These are phyloP conservation scores for Hucho hucho DNA, from an alignment of 2,113 vertebrate genomes.

Conservation along the genomic window DNA sequence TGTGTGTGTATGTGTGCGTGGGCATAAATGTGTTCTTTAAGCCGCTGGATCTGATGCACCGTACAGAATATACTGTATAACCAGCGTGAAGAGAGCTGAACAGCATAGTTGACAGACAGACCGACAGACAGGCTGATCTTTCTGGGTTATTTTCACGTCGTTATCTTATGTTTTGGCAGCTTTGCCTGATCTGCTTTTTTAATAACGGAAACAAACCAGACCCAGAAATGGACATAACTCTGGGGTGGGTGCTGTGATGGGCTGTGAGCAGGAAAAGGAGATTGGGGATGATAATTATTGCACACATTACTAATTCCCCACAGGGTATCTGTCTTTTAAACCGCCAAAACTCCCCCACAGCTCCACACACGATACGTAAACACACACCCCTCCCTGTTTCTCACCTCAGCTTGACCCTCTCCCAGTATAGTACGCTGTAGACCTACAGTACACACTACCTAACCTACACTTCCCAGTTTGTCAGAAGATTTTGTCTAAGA, in stretches of 20 bases:
- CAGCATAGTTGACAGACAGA: too few species aligned
- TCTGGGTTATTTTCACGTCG: constrained; percentile 4
- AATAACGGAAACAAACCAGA: constrained; percentile 3
- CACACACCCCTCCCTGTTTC: background rate
- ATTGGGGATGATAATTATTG: constrained; percentile 31
- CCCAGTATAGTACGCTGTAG: too few species aligned
- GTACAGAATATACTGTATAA: too few species aligned
- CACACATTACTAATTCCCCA: constrained; percentile 21
- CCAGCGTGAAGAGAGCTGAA: too few species aligned
- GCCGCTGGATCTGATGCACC: too few species aligned
- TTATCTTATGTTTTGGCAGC: constrained; percentile 16
- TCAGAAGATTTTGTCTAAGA: background rate
- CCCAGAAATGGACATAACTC: background rate
- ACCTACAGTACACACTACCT: too few species aligned
- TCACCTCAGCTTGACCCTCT: background rate
- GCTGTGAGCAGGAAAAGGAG: constrained; percentile 19
- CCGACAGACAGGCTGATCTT: too few species aligned
- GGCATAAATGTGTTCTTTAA: too few species aligned
- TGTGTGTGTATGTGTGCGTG: too few species aligned
- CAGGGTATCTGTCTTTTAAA: background rate
- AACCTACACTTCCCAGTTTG: background rate
- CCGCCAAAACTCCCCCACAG: background rate
- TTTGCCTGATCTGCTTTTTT: constrained; percentile 27
- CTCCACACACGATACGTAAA: background rate
- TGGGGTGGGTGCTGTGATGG: background rate